Conservation (phyloP, 2,888 invertebrate genomes). For the Nephrocerus scutellatus region DNA sequence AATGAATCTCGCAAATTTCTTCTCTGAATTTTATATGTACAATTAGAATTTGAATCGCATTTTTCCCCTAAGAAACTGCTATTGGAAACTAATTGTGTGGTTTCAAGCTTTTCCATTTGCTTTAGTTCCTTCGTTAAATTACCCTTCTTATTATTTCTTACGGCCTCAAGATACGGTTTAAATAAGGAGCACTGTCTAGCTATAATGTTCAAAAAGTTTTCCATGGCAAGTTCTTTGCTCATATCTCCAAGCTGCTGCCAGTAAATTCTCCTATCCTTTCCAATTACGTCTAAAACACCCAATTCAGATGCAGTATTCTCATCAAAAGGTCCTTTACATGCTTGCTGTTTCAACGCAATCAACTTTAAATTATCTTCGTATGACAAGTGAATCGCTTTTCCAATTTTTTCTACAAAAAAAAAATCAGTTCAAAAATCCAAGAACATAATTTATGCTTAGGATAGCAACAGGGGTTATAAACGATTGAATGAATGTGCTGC, state of each 20-base stretch:
- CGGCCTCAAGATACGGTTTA: constrained; percentile 83
- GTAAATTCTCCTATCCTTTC: constrained; percentile 82
- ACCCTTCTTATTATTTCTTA: constrained; percentile 79
- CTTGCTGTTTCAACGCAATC: constrained; percentile 89
- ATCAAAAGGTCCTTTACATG: constrained; percentile 73
- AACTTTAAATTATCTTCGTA: constrained; percentile 89
- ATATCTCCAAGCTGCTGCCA: constrained; percentile 90
- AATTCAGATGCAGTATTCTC: constrained; percentile 68
- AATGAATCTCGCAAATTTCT: constrained; percentile 91
- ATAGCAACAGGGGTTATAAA: no score
- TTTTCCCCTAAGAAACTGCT: no score
- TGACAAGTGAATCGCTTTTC: constrained; percentile 91
- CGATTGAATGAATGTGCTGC: not conserved
- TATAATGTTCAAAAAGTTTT: constrained; percentile 82
- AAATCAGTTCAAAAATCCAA: constrained; percentile 2
- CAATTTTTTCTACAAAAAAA: constrained; percentile 74
- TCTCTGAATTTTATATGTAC: constrained; percentile 43
- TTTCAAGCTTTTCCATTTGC: constrained; percentile 34
- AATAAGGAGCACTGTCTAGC: constrained; percentile 85
- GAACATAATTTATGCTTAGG: constrained; percentile 8
- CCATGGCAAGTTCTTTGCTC: constrained; percentile 80
- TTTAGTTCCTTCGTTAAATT: constrained; percentile 54
- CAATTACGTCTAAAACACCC: constrained; percentile 92
- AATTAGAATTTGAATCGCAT: no score
- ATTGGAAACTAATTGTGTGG: no score